Evolutionary conservation across 2,888 invertebrate genomes (phyloP), one percentile per base, ranked within the genome.

Genomic region (Trachelus iudaicus): DNA sequence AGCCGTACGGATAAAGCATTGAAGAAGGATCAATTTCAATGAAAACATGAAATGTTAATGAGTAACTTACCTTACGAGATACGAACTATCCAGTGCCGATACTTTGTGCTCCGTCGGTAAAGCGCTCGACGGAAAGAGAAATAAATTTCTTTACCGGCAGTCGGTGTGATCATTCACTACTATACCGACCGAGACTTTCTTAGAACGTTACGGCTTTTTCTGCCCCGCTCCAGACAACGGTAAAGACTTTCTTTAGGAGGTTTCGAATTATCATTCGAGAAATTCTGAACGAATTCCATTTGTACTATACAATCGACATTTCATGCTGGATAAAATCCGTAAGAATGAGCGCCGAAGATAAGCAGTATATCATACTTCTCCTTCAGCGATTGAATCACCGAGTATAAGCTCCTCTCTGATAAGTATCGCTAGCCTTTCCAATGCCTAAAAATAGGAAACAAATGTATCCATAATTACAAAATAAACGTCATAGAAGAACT

Each of bases 381-480:
- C 86, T 76, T 87, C 86, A 69, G 83, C 79, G 33, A 85, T 81
- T 30, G 81, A 81, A 69, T 87, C 80, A 82, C 84, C 84, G 11
- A 80, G 77, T 31, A 89, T 85, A 81, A 94, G 93, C 86, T 95
- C 95, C 79, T 94, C 93, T 83, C 92, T 92, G 79, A 95, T 95
- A 78, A 95, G 90, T 73, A 93, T 93, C 15, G 94, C 94, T 86
- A 95, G 92, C 82, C 93, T 91, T 82, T 93, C 90, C 86, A 94
- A 92, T 0, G 95, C 95, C 81, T 92, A 85, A 37, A 77, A 84
- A 84, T 73, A 79, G 80, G 75, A 75, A 75, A 78, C 9, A 23
- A 56, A 56, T 9, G 23, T 2, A 56, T 6, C 56, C 56, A 71
- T 71, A 71, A 31, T 71, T 71, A 13, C 6, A 12, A 31, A 71